Evolutionary conservation across 2,888 invertebrate genomes (phyloP), one percentile per base, ranked within the genome.

Genomic region (Agrochola circellaris): DNA sequence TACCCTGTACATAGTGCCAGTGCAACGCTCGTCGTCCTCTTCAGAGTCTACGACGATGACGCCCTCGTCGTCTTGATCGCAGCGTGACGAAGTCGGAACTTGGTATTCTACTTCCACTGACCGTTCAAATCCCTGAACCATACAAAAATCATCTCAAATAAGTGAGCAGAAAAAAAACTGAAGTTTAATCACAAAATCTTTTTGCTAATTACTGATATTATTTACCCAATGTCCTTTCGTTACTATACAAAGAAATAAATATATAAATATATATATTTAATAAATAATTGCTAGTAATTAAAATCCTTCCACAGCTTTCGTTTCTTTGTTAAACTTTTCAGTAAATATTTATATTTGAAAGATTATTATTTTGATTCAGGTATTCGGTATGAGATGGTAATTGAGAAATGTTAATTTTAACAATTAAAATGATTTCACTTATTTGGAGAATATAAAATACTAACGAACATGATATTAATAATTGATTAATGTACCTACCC

Each of bases 21-120:
- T 96, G 92, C 97, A 97, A 30, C 97, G 95, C 84, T 98, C 98
- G 87, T 98, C 98, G 71, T 98, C 98, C 89, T 98, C 98, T 87
- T 98, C 98, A 0, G 98, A 98, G 91, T 98, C 98, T 0, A 98
- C 98, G 8, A 98, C 97, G 65, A 98, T 98, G 62, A 98, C 98
- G 30, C 97, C 97, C 86, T 98, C 98, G 91, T 98, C 98, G 90
- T 98, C 98, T 91, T 98, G 98, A 92, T 98, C 98, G 79, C 98
- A 97, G 90, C 98, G 98, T 48, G 98, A 98, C 38, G 98, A 98
- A 0, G 98, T 98, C 13, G 98, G 98, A 77, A 98, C 98, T 95
- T 98, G 98, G 92, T 98, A 98, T 91, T 98, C 98, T n/a, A 98
- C 98, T 90, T 98, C 97, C 66, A 97, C 97, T 5, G 97, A 97